These are phyloP conservation scores for Yasuhikotakia modesta DNA, from an alignment of 2,797 vertebrate species.

Conservation along the genomic window DNA sequence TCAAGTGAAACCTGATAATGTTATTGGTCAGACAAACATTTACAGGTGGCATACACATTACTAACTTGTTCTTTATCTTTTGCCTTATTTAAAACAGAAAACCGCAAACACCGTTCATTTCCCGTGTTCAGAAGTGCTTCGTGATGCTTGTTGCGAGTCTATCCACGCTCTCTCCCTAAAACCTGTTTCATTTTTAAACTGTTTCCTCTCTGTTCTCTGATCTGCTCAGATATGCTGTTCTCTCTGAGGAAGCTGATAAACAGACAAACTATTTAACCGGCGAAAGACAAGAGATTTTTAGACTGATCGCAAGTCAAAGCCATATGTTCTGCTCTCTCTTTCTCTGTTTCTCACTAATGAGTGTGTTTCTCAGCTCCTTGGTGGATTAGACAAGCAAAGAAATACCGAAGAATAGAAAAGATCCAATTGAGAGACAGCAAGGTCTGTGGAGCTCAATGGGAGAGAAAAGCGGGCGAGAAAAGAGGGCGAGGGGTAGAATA, in stretches of 20 bases:
- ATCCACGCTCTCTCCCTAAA: not conserved
- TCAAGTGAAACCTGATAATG: constrained; percentile 64
- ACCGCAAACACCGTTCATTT: constrained; percentile 28
- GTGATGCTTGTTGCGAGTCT: constrained; percentile 26
- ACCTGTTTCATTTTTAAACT: constrained; percentile 47
- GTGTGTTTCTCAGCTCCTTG: constrained; percentile 57
- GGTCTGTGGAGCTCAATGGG: constrained; percentile 35
- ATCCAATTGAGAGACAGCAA: constrained; percentile 59
- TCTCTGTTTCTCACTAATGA: constrained; percentile 55
- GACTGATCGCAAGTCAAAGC: constrained; percentile 56
- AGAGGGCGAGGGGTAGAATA: constrained; percentile 48
- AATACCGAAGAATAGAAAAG: constrained; percentile 46
- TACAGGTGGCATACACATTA: constrained; percentile 59
- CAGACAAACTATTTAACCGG: constrained; percentile 43
- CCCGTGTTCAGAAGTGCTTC: constrained; percentile 30
- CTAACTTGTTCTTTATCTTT: constrained; percentile 11
- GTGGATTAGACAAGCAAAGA: constrained; percentile 48
- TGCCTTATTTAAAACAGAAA: constrained; percentile 4
- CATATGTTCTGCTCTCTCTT: constrained; percentile 48
- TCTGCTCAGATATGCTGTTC: constrained; percentile 33
- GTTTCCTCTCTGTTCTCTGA: constrained; percentile 44
- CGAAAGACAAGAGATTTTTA: constrained; percentile 37
- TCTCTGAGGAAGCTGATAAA: constrained; percentile 32
- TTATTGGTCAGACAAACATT: constrained; percentile 57
- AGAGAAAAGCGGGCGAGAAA: constrained; percentile 46